phyloP scores from a whole-genome alignment of 1,140 invertebrate species.

The Pseudomyrmex sp. region DNA sequence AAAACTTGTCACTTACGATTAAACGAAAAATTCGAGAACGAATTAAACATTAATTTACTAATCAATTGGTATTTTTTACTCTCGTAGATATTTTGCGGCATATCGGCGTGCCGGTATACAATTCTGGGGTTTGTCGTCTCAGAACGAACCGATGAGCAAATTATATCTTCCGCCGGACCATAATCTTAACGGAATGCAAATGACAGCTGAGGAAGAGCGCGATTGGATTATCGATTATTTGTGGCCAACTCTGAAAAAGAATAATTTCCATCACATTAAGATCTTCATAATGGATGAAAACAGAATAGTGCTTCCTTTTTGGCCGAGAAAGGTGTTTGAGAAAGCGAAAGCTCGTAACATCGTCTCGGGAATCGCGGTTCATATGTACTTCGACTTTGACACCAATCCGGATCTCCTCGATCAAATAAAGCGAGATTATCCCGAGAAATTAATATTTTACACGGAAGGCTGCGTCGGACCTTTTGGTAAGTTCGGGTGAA shows the following conservation, averaged over 20 bases:
- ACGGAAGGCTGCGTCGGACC: constrained; percentile 15
- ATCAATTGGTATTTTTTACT: not conserved
- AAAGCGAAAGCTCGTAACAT: constrained; percentile 79
- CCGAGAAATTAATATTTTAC: constrained; percentile 25
- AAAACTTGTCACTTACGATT: too few species aligned
- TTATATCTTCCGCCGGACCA: constrained; percentile 85
- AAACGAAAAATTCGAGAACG: too few species aligned
- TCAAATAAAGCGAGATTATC: constrained; percentile 57
- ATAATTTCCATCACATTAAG: constrained; percentile 86
- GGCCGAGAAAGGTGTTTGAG: constrained; percentile 69
- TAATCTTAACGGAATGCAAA: constrained; percentile 89
- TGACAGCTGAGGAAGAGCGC: constrained; percentile 85
- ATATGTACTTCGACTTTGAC: constrained; percentile 86
- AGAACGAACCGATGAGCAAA: constrained; percentile 87
- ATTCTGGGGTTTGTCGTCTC: constrained; percentile 88
- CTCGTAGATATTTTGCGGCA: constrained; percentile 84
- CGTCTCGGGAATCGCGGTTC: constrained; percentile 87
- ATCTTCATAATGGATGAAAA: constrained; percentile 92
- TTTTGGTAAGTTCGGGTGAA: not conserved
- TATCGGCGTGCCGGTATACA: constrained; percentile 85
- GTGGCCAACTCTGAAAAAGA: constrained; percentile 88
- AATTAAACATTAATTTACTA: not conserved
- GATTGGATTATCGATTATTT: constrained; percentile 89
- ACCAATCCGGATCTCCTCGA: constrained; percentile 79
- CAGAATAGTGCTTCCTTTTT: constrained; percentile 87